Base-by-base conservation (phyloP, 2,888 invertebrate species). In the Hirudinaria manillensis region DNA sequence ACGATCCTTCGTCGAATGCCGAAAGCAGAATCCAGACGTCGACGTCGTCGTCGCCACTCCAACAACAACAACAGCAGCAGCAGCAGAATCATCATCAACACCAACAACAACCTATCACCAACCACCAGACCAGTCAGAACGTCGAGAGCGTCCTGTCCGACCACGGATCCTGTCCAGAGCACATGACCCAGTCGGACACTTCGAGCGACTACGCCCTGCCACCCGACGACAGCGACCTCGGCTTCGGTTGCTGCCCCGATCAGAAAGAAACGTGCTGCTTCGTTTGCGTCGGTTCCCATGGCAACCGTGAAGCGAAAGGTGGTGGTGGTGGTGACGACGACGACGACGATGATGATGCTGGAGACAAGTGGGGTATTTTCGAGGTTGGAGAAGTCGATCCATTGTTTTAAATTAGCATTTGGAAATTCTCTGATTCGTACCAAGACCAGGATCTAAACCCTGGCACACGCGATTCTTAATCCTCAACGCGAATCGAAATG, bases 171-270 rank as follows among this genome's bases (percentile, higher is more conserved):
- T 51, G 36, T 51, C 21, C 13, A 29, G 36, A 68, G 4, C 68
- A 34, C 32, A 32, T 68, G 34, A 68, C 68, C 10, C 29, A 29
- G 77, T 81, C 83, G 80, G 86, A 94, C 81, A 91, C 93, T 88
- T 94, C 95, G 53, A 94, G 95, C 84, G 96, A 96, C 88, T 96
- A 96, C 86, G 95, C 95, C 76, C 91, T 96, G 82, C 96, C 96
- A 16, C 96, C 96, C 16, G 96, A 96, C 86, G 96, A 96, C 86
- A 82, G 82, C n/a, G 78, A 79, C 19, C 61, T 61, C 1, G 61
- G 61, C n/a, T 61, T 61, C 61, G n/a, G 61, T 29, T 61, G 61
- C 61, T 21, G 61, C 2, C 3, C n/a, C 7, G 13, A 61, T 21
- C 3, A 61, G 61, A 29, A 61, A 19, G 61, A 61, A 61, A 27